Evolutionary conservation across 2,888 invertebrate species (phyloP).

Genomic region (Strigamia crassipes): DNA sequence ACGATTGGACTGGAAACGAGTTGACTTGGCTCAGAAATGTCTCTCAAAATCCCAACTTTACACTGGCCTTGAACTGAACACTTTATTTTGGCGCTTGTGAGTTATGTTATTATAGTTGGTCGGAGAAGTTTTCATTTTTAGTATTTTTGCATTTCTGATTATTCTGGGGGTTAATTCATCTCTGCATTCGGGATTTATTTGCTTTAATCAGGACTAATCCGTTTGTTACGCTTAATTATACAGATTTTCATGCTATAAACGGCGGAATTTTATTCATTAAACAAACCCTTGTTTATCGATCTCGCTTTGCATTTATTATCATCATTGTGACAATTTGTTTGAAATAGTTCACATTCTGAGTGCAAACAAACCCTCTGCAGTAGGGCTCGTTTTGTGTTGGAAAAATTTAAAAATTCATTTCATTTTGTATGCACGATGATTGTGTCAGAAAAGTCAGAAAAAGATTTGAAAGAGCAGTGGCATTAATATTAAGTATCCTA

Average conservation of each 20-base stretch:
- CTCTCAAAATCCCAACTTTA: background rate
- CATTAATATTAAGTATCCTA: too few species aligned
- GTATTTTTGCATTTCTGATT: background rate
- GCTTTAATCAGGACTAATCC: background rate
- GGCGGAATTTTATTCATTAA: background rate
- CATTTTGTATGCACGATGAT: too few species aligned
- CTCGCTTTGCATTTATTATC: background rate
- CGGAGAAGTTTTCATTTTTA: too few species aligned
- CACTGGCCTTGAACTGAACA: background rate
- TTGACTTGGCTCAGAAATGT: background rate
- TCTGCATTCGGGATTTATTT: background rate
- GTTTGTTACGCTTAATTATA: background rate
- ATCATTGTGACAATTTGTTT: background rate
- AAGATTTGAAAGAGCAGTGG: too few species aligned
- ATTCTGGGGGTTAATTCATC: background rate
- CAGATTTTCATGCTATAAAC: background rate
- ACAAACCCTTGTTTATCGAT: conserved; percentile 8
- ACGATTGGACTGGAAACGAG: background rate
- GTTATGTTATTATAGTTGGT: too few species aligned
- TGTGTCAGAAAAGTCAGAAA: too few species aligned
- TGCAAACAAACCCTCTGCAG: too few species aligned
- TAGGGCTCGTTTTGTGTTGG: too few species aligned
- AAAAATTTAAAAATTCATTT: too few species aligned
- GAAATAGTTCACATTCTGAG: too few species aligned
- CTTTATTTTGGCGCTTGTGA: background rate